Evolutionary conservation across 2,113 vertebrate genomes (phyloP).

Genomic region (Notarius lentiginosus): DNA sequence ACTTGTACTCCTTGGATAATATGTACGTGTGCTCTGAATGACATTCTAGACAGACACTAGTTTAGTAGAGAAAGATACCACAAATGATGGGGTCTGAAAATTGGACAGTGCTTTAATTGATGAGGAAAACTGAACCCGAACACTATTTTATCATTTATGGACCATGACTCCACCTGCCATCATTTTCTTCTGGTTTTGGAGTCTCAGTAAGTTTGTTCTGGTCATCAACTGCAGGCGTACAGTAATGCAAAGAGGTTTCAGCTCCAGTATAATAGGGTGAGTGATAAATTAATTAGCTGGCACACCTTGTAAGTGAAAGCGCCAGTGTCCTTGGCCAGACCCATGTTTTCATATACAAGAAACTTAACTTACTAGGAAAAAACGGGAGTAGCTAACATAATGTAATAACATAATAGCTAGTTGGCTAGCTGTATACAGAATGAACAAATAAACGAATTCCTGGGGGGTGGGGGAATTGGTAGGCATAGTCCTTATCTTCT

Average conservation of each 20-base stretch:
- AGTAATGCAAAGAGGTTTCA: constrained; percentile 14
- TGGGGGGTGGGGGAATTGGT: neutral
- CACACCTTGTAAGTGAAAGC: neutral
- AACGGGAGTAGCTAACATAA: neutral
- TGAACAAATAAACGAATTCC: neutral
- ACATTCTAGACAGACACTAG: neutral
- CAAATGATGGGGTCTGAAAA: neutral
- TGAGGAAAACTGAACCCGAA: neutral
- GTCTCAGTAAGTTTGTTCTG: neutral
- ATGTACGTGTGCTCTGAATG: neutral
- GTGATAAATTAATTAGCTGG: neutral
- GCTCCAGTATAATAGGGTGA: neutral
- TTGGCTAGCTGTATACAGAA: neutral
- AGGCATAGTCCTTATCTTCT: neutral
- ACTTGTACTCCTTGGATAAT: neutral
- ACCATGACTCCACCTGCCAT: neutral
- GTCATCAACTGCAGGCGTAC: neutral
- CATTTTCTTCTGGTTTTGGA: neutral
- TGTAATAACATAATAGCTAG: neutral
- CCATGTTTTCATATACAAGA: neutral
- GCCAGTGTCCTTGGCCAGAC: neutral
- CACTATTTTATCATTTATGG: neutral
- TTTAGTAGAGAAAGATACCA: neutral
- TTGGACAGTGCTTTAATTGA: neutral
- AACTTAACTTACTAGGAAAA: neutral